Conservation (phyloP, 2,888 invertebrate genomes). For the Trachelus troglodyta region DNA sequence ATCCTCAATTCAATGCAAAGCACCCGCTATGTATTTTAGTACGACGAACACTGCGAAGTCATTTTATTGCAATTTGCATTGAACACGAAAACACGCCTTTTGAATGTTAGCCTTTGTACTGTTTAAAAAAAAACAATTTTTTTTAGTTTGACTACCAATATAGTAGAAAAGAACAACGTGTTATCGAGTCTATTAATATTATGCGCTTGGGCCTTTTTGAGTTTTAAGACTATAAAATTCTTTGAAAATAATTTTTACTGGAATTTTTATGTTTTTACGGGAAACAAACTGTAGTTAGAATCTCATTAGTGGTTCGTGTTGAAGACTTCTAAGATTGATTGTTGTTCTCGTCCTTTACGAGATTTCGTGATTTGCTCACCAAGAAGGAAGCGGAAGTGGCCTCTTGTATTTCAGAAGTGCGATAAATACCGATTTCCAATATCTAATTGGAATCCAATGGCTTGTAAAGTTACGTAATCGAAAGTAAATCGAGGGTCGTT, state of each 20-base stretch:
- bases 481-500: constrained; percentile 15
- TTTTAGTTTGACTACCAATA: neutral
- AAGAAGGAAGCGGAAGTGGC: constrained; percentile 12
- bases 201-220: neutral
- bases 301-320: neutral
- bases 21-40: neutral
- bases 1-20: neutral
- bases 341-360: neutral
- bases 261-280: neutral
- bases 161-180: neutral
- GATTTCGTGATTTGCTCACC: neutral
- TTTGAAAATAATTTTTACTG: neutral
- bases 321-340: neutral
- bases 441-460: constrained; percentile 25
- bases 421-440: constrained; percentile 24
- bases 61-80: neutral
- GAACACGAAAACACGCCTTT: neutral
- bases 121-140: neutral
- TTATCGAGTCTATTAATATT: neutral
- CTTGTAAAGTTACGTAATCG: constrained; percentile 23
- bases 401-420: constrained; percentile 14
- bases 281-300: neutral
- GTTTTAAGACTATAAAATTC: neutral
- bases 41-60: neutral
- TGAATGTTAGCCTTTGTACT: neutral